Evolutionary conservation across 2,113 vertebrate species (phyloP), one percentile per base, ranked within the genome.

Genomic region (Urocynchramus pylzowi): DNA sequence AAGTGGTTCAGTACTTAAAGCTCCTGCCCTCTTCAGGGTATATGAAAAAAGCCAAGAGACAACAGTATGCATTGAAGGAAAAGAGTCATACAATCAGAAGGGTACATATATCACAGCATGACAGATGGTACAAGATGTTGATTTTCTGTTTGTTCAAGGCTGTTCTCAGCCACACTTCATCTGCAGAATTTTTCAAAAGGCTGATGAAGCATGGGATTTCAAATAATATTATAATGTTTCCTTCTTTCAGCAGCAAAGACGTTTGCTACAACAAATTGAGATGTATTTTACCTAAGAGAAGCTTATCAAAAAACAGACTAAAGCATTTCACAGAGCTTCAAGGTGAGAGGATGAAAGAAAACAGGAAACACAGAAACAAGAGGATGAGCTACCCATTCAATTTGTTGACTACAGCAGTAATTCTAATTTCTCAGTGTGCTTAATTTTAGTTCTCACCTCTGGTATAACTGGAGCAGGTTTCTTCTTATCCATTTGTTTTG

Each of bases 401-500:
- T 11, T 27, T 69, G 7, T 44, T 37, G 17, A 85, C 61, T 56
- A 76, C 8, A 61, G 59, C 0, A 83, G 26, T 24, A 49, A 67
- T 57, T 81, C 50, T 50, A 44, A 53, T 41, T 90, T 81, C 18
- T 77, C 27, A 53, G 24, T 22, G 57, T 0, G 0, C 11, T 50
- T 75, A 26, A 81, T 54, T 78, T 73, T 73, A 82, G 47, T 87
- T 97, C 97, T 96, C 97, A 99, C 99, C 99, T 99, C 99, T 45
- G 99, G 99, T 97, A 99, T 98, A 90, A 98, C 97, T 9, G 99
- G 98, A 90, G 92, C 96, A 16, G 98, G 96, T 94, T 99, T 99
- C 96, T 98, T 99, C 93, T 98, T 99, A 82, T 99, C 99, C n/a
- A 91, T 73, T 85, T 98, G 97, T 98, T 99, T 99, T 11, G 98